Base-by-base conservation (phyloP, 2,888 invertebrate genomes). In the Branchellion lobata region DNA sequence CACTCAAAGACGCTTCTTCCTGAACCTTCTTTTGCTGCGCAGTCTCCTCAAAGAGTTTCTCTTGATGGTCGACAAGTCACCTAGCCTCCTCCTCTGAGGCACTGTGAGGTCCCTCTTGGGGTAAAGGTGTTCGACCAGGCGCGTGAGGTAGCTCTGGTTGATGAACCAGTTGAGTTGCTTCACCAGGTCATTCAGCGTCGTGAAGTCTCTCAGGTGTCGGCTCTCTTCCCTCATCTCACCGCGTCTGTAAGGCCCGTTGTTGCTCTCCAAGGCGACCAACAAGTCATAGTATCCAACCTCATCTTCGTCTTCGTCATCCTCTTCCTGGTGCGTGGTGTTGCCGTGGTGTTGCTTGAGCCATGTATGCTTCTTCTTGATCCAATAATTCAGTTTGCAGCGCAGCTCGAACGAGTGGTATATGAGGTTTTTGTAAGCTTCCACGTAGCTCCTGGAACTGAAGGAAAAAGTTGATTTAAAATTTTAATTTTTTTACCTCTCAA, bases 121-220 rank as follows among this genome's bases (percentile, higher is more conserved):
- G 21, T 57, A 24, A 24, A 57, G 61, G 3, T 57, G 24, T 57
- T 57, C n/a, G 24, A 57, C 21, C 3, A 33, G 21, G 5, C 27
- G 24, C 21, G 47, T 27, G 36, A 72, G 36, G n/a, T 40, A 24
- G 1, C 21, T n/a, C 1, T 34, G 47, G 40, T 47, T 72, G 24
- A 72, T 33, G 33, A 72, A 72, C 72, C 72, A 72, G 34, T 72
- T 24, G n/a, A 72, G 72, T 36, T 72, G 36, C 40, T 33, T 33
- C 1, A 36, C 34, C 21, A 36, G 24, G 36, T 72, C 33, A 29
- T 33, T 47, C n/a, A 72, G n/a, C n/a, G 36, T n/a, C 36, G 33
- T 21, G 24, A 36, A 34, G 8, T 72, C 72, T 36, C 61, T 57
- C 24, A 57, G 5, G 61, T 57, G 5, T n/a, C 61, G 5, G 5